Conservation (phyloP, 1,140 invertebrate genomes). For the Neodiprion virginianus region DNA sequence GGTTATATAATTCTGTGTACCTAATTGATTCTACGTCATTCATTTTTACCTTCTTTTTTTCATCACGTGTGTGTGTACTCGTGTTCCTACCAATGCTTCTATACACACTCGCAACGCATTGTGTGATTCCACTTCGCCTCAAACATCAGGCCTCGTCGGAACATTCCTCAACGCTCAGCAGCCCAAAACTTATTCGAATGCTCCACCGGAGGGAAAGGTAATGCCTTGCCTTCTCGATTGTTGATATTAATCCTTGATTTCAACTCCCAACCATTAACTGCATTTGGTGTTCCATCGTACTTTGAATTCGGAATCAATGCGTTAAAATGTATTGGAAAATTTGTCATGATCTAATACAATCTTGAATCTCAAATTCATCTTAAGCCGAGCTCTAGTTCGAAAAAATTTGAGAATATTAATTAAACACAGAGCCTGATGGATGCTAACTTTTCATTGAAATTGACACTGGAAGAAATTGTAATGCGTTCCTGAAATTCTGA, state of each 20-base stretch:
- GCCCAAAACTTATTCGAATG: slow-evolving; percentile 49
- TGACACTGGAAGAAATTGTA: too few species aligned
- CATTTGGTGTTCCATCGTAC: background rate
- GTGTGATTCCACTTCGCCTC: too few species aligned
- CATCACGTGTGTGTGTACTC: too few species aligned
- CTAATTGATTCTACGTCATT: slow-evolving; percentile 29
- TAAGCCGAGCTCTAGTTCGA: background rate
- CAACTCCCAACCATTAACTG: background rate
- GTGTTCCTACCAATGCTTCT: too few species aligned
- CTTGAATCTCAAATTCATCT: slow-evolving; percentile 7
- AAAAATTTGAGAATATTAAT: background rate
- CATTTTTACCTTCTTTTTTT: too few species aligned
- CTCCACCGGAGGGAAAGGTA: slow-evolving; percentile 56
- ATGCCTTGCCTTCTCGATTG: background rate
- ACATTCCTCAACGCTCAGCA: slow-evolving; percentile 41
- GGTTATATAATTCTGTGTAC: slow-evolving; percentile 56
- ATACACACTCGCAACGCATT: too few species aligned
- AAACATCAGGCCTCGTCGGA: slow-evolving; percentile 49
- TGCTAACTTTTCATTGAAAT: too few species aligned
- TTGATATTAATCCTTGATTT: slow-evolving; percentile 3
- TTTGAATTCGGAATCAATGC: background rate
- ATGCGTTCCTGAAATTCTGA: too few species aligned
- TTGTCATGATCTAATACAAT: background rate
- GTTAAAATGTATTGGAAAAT: slow-evolving; percentile 5
- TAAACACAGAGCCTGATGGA: too few species aligned